These are phyloP conservation scores for Saimiri boliviensis DNA, from an alignment of 2,113 vertebrate species.

Conservation along the genomic window DNA sequence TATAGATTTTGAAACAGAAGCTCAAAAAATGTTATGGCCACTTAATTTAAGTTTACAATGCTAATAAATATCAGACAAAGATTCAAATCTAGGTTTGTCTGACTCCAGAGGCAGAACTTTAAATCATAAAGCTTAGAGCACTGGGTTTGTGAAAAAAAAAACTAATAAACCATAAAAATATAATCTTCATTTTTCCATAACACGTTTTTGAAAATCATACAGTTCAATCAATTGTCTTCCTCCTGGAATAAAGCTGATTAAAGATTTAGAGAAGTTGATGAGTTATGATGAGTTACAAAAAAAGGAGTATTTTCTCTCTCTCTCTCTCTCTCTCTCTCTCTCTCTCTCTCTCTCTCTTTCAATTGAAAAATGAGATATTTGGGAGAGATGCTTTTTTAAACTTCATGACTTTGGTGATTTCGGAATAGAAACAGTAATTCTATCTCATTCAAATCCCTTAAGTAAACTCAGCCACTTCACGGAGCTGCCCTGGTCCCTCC, in stretches of 20 bases:
- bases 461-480: neutral
- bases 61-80: neutral
- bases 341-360: neutral
- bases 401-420: neutral
- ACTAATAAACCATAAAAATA: neutral
- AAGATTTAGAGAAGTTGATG: neutral
- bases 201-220: neutral
- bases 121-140: neutral
- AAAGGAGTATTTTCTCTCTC: neutral
- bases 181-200: neutral
- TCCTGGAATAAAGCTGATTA: constrained; percentile 6
- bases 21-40: neutral
- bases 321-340: neutral
- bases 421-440: neutral
- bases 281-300: neutral
- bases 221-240: neutral
- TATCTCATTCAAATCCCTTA: neutral
- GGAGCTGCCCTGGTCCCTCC: neutral
- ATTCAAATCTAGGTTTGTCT: neutral
- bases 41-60: neutral
- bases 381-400: neutral
- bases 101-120: neutral
- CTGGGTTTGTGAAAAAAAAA: no score
- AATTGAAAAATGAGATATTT: neutral
- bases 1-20: neutral